Base-by-base conservation (phyloP, 53 echinoderm and acorn worm species). In the Holothuria scabra region DNA sequence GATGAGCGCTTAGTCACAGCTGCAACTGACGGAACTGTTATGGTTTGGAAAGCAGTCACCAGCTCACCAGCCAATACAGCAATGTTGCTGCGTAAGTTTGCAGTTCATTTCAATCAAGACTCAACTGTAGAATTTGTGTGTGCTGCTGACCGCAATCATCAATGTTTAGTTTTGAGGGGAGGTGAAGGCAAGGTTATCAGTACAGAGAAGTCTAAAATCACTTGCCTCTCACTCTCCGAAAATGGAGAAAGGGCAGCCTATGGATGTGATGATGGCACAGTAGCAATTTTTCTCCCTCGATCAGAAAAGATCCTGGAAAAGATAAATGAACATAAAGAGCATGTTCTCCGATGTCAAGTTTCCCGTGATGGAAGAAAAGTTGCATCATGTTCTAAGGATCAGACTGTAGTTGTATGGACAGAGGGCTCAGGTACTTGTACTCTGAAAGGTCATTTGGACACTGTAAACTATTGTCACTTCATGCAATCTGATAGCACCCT, bases 1-100 rank as follows among this genome's bases (percentile, higher is more conserved):
- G 91, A 93, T 24, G 89, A 95, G 49, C 74, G 81, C 32, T 83
- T 95, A 83, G 84, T 95, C 20, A 91, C 95, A 0, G 93, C 93
- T 30, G 91, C 95, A 12, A 91, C 87, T 71, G 95, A 95, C 81
- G 92, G 89, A 29, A 93, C 95, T 9, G 91, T 93, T 60, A 93
- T 93, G 93, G 95, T 95, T 64, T 81, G 81, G 81, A 81, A 81
- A 41, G 81, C 46, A 10, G 81, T 81, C 64, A 64, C 61, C 24
- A 23, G 61, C 37, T 62, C 81, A 16, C n/a, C 41, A 0, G 76
- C 56, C 4, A 61, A 81, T 30, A 34, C 81, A n/a, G 46, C 62
- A 2, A 81, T 81, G 81, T 28, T 81, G 24, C 37, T 64, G 6
- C 38, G 81, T 19, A 81, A 81, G 46, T 81, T 81, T 62, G 81